These are phyloP conservation scores for rabbit (Oryctolagus cuniculus) DNA, from an alignment of 2,113 vertebrate genomes.

Conservation along the genomic window mOryCun1.1 NC_091441.1:54276501-54277000, in stretches of 20 bases:
- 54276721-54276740: background rate
- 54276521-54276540: background rate
- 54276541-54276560: background rate
- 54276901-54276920: background rate
- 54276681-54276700: background rate
- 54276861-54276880: background rate
- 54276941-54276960: slow-evolving; percentile 89
- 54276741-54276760: background rate
- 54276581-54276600: background rate
- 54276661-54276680: background rate
- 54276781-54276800: background rate
- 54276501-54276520: background rate
- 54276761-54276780: slow-evolving; percentile 1
- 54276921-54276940: background rate
- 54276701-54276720: background rate
- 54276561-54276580: background rate
- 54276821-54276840: background rate
- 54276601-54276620: slow-evolving; percentile 19
- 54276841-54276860: slow-evolving; percentile 7
- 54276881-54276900: background rate
- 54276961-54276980: slow-evolving; percentile 95
- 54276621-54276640: background rate
- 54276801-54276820: background rate
- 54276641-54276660: background rate
- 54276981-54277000: slow-evolving; percentile 92